Base-by-base conservation (phyloP, 2,888 invertebrate genomes). In the Trypoxylon attenuatum region DNA sequence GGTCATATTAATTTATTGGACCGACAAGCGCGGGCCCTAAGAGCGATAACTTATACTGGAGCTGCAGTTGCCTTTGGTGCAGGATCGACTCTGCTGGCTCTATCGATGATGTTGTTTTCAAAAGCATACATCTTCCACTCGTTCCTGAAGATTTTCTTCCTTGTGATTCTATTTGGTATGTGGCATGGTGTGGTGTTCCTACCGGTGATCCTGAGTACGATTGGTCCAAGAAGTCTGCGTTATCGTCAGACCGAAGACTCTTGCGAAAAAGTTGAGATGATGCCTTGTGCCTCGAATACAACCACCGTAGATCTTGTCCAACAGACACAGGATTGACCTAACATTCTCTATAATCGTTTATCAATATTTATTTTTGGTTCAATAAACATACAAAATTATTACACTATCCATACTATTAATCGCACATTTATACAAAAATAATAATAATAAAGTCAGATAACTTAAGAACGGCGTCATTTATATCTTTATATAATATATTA, bases 21-120 rank as follows among this genome's bases (percentile, higher is more conserved):
- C 13, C 86, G 89, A 65, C 81, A 77, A 54, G 78, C 79, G 21
- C 88, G 94, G 68, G 89, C 91, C 0, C 85, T 91, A 39, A 89
- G 90, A 74, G 92, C 94, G 0, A 90, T 95, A 0, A 89, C 90
- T 0, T 90, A 92, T 46, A 94, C 94, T 58, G 94, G 94, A 5
- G 90, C 92, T 18, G 94, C 95, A 0, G 94, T 95, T 1, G 85
- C 94, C 19, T 91, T 92, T 79, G 95, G 94, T 2, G 94, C 94
- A 0, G 90, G 94, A 21, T 94, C 94, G 1, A 94, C 94, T 2
- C 88, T 94, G 29, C 88, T 95, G 10, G 92, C 94, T 0, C 89
- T 94, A 41, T 90, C 92, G 6, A 89, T 94, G 79, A 89, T 95
- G 53, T 90, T 91, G 62, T 89, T 90, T 76, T 94, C 94, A 0